Evolutionary conservation across 2,797 vertebrate species (phyloP), one percentile per base, ranked within the genome.

Genomic region (Coregonus suidteri): DNA sequence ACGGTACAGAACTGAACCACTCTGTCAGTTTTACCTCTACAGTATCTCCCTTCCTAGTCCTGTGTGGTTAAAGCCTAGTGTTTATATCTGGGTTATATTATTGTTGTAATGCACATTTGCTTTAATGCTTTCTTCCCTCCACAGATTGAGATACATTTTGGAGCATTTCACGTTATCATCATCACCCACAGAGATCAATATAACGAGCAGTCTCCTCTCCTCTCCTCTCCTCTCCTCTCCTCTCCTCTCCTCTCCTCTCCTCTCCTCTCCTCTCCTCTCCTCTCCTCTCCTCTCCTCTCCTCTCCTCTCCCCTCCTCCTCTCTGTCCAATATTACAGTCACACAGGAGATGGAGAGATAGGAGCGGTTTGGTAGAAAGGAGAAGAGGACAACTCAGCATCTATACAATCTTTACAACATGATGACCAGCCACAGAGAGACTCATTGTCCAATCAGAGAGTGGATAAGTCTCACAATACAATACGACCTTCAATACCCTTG

Each of bases 401-500:
- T 20, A 41, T 16, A n/a, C 65, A 59, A 70, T 52, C 0, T 80
- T 73, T 25, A 79, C 75, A 66, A 69, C 37, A 41, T 71, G 68
- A 62, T 20, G 56, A 62, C 56, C n/a, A 62, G 6, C 54, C 81
- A 85, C 74, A 62, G 74, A 71, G 53, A 83, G 69, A 73, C 37
- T 41, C 37, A 41, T 64, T 59, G 53, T 86, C 84, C 82, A 70
- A 31, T 66, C 81, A 74, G 65, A 71, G 82, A 88, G 79, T 16
- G 74, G 59, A 64, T 84, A 69, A 31, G 68, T 54, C 30, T n/a
- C 74, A 75, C 41, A 67, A 80, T 84, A 78, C 81, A 78, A 35
- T 77, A 79, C 76, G 83, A 91, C 90, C 89, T 92, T 90, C 87
- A 88, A 74, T 91, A 88, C 90, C 88, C 87, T 90, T 90, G 89